Base-by-base conservation (phyloP, 2,113 vertebrate genomes). In the Embiotoca jacksoni region DNA sequence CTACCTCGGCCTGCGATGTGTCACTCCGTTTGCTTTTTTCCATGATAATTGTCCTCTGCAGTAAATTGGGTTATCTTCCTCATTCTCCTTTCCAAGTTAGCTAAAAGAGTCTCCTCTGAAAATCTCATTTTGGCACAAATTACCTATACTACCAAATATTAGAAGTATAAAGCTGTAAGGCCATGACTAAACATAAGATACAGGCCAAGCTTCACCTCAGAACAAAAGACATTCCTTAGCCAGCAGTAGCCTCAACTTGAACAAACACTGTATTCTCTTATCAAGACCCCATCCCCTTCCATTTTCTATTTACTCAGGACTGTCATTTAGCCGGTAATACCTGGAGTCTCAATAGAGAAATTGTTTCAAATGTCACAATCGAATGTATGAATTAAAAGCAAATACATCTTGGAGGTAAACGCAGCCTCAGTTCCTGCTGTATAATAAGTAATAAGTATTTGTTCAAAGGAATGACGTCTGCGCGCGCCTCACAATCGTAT, bases 251-350 rank as follows among this genome's bases (percentile, higher is more conserved):
- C 76, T 89, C 78, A 77, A 80, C 67, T 90, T 91, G 85, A 93
- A 90, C 89, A 90, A 88, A 91, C 81, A 91, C 68, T 78, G 70
- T 82, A 80, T 85, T 77, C 67, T 80, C 78, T 89, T 92, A 89
- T 92, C 90, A 46, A 55, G 60, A 78, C 49, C 54, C 66, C 76
- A 74, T 86, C 75, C 86, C 50, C 52, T 75, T 36, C 70, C 72
- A 53, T 77, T 67, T 78, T 52, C 64, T 88, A 63, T 88, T 89
- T 89, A 84, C 79, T 71, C 85, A 90, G 72, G 41, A 36, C 80
- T 66, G 71, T 84, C 82, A 90, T 92, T 91, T 90, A 77, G 62
- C 67, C 67, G 37, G 39, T 91, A 85, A 91, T 89, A 73, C 68
- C 75, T 77, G 7, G n/a, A 54, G 62, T 64, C 84, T 84, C 75